Evolutionary conservation across 92 coral and sea anemone genomes (phyloP).

Genomic region (Bergia puertoricense): DNA sequence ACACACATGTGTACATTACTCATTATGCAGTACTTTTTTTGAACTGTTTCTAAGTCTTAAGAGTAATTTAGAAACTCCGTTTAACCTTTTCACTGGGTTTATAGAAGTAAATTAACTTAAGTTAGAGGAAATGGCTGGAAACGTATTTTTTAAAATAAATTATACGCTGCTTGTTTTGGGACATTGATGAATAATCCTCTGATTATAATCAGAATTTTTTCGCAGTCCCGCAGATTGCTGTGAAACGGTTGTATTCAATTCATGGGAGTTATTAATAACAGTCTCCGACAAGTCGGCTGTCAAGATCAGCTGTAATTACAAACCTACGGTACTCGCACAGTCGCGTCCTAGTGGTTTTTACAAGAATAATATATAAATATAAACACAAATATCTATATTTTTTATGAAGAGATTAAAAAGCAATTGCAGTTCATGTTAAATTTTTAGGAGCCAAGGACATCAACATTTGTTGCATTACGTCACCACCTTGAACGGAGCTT

Average conservation of each 20-base stretch:
- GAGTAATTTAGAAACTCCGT: neutral
- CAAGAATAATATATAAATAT: neutral
- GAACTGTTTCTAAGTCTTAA: slow-evolving; percentile 14
- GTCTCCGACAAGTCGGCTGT: neutral
- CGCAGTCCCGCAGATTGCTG: slow-evolving; percentile 20
- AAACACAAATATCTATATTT: neutral
- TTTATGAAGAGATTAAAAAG: neutral
- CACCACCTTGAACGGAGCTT: neutral
- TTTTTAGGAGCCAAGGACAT: neutral
- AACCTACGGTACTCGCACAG: neutral
- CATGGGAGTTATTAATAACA: neutral
- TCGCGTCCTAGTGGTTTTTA: neutral
- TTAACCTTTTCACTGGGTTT: neutral
- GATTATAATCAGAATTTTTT: slow-evolving; percentile 38
- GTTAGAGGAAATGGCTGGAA: slow-evolving; percentile 10
- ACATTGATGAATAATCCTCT: neutral
- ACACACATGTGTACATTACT: neutral
- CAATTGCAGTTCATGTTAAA: neutral
- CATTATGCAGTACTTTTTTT: neutral
- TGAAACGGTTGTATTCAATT: slow-evolving; percentile 20
- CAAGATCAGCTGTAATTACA: neutral
- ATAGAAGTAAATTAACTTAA: neutral
- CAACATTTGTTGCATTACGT: neutral
- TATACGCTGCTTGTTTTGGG: slow-evolving; percentile 1
- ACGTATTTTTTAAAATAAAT: neutral